Base-by-base conservation (phyloP, 2,113 vertebrate genomes). In the Carassius gibelio region DNA sequence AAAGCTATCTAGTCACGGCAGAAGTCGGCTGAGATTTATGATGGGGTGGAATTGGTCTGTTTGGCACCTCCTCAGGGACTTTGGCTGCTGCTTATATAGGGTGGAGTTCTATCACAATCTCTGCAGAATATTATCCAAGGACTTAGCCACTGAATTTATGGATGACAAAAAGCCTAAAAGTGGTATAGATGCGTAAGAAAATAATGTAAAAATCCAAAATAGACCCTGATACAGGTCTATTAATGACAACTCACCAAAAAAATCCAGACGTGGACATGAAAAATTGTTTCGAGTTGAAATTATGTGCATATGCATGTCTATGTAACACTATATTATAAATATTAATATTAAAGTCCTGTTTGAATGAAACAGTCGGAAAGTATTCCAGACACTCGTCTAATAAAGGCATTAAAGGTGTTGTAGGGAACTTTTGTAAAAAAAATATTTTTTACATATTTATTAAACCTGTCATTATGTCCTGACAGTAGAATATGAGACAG, bases 31-130 rank as follows among this genome's bases (percentile, higher is more conserved):
- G 19, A 23, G 52, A 61, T 36, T 62, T 64, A 45, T 26, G n/a
- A 80, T 55, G 10, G 45, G 42, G 42, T 50, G 42, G 72, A 75
- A 75, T 15, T 48, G 71, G 26, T 30, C 74, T 84, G 19, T 48
- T 57, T 50, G 21, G 6, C 19, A 57, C 34, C 62, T 78, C 59
- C 38, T 80, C n/a, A 64, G 38, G 38, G 38, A 48, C 1, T 64
- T 48, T 23, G 82, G 57, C 42, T 76, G 36, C 21, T 30, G 69
- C 34, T 66, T 75, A 30, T 75, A 30, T 19, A 64, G 11, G 76
- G 26, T 61, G 76, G 57, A 61, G 55, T 42, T 79, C 11, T 61
- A 68, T n/a, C 48, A 57, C 34, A 36, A 57, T 34, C 76, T 75
- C 30, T 34, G 6, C n/a, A 30, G 8, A 23, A 52, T n/a, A 26